Percentiles rank a stretch among this genome's conserved stretches.
These are phyloP conservation scores for Epiblema foenella DNA, from an alignment of 2,888 invertebrate species.

Conservation along the genomic window DNA sequence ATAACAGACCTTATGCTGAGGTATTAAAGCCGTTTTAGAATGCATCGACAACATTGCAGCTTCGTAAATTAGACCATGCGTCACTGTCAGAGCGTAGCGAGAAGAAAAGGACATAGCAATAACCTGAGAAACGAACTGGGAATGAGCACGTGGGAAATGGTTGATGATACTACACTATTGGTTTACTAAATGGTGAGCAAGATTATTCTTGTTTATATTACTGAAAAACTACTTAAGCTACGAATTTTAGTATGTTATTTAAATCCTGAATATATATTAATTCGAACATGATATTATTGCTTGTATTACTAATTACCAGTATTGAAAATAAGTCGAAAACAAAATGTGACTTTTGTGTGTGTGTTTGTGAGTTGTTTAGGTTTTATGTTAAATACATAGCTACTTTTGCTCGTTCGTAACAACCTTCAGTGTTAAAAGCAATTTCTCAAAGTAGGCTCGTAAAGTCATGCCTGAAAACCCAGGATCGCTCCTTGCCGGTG, in stretches of 20 bases:
- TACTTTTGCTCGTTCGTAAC: neutral
- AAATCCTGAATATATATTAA: too few species aligned
- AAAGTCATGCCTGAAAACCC: slow-evolving; percentile 38
- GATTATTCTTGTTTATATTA: too few species aligned
- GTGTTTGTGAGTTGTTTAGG: too few species aligned
- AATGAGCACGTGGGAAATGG: slow-evolving; percentile 56
- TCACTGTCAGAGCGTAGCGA: slow-evolving; percentile 71
- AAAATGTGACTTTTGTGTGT: too few species aligned
- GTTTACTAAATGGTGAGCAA: neutral
- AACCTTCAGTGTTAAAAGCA: slow-evolving; percentile 34
- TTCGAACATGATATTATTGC: too few species aligned
- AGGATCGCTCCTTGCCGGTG: slow-evolving; percentile 20
- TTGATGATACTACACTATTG: neutral
- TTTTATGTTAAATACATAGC: neutral
- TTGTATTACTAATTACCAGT: too few species aligned
- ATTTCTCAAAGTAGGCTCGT: slow-evolving; percentile 40
- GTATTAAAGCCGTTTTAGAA: slow-evolving; percentile 50
- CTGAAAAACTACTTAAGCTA: too few species aligned
- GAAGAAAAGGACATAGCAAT: slow-evolving; percentile 68
- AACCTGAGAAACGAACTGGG: slow-evolving; percentile 76
- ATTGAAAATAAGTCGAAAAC: too few species aligned
- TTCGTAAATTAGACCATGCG: slow-evolving; percentile 77
- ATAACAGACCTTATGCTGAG: slow-evolving; percentile 57
- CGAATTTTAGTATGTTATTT: too few species aligned
- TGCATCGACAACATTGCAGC: slow-evolving; percentile 56